Evolutionary conservation across 2,888 invertebrate genomes (phyloP).

Genomic region (Aphodius sticticus): DNA sequence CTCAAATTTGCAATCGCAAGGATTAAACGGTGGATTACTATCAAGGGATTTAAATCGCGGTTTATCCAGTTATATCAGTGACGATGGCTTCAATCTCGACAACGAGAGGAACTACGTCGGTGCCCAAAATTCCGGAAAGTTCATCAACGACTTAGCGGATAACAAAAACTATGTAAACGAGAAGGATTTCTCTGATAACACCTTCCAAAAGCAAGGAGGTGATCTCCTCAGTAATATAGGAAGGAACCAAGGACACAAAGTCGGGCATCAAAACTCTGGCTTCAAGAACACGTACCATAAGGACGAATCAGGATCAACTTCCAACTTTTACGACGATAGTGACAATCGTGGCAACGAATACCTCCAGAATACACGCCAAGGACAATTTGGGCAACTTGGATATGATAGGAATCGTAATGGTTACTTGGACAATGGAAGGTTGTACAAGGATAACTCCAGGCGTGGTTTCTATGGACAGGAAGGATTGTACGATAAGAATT

Average conservation of each 20-base stretch:
- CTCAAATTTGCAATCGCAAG: conserved; percentile 38
- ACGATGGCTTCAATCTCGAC: conserved; percentile 53
- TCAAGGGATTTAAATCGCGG: conserved; percentile 44
- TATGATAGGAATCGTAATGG: conserved; percentile 43
- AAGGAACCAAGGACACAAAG: conserved; percentile 64
- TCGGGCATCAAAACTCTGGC: conserved; percentile 74
- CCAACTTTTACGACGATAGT: conserved; percentile 73
- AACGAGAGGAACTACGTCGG: conserved; percentile 51
- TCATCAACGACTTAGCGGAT: conserved; percentile 48
- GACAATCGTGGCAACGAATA: conserved; percentile 59
- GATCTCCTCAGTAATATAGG: conserved; percentile 49
- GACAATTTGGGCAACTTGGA: conserved; percentile 50
- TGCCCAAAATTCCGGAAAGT: conserved; percentile 52
- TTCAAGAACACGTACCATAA: conserved; percentile 75
- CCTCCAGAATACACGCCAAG: conserved; percentile 52
- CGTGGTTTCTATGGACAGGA: conserved; percentile 51
- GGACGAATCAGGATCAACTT: conserved; percentile 74
- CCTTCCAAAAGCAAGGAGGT: conserved; percentile 52
- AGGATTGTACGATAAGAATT: conserved; percentile 50
- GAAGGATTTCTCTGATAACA: conserved; percentile 51
- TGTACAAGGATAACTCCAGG: conserved; percentile 47
- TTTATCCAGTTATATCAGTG: conserved; percentile 50
- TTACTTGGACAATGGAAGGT: conserved; percentile 50
- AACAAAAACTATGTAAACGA: conserved; percentile 51
- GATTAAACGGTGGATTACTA: conserved; percentile 39